Percentiles rank a stretch among this genome's conserved stretches.
These are phyloP conservation scores for Albula goreensis DNA, from an alignment of 2,113 vertebrate genomes.

Conservation along the genomic window DNA sequence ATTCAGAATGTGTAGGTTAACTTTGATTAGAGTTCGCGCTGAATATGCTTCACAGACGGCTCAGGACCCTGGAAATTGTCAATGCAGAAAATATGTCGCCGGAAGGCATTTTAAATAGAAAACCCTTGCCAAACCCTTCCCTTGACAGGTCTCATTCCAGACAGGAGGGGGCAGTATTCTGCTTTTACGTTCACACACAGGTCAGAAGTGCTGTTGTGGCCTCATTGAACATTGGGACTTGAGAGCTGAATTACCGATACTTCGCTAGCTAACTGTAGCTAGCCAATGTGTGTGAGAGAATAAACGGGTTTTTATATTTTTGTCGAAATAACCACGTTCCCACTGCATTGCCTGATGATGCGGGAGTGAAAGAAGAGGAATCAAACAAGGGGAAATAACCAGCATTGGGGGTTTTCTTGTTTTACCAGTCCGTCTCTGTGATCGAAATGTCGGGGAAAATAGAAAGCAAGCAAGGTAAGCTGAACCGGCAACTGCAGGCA, in stretches of 20 bases:
- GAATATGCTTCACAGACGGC: not conserved
- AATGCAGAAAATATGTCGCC: conserved; percentile 19
- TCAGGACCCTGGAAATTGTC: not conserved
- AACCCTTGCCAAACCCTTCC: not conserved
- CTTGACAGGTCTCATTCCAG: conserved; percentile 12
- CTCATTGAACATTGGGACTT: conserved; percentile 23
- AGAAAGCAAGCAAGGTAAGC: conserved; percentile 77
- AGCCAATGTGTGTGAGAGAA: not conserved
- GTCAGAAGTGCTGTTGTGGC: conserved; percentile 9
- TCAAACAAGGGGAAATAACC: conserved; percentile 41
- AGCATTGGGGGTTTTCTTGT: conserved; percentile 20
- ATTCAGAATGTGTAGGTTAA: not conserved
- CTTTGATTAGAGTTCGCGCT: not conserved
- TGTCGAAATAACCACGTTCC: conserved; percentile 8
- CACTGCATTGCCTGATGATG: conserved; percentile 6
- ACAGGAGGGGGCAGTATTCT: conserved; percentile 10
- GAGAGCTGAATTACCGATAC: not conserved
- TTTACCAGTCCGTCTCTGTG: conserved; percentile 53
- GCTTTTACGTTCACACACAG: not conserved
- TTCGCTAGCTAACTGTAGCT: not conserved
- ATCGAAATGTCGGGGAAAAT: conserved; percentile 78
- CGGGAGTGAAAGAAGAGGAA: not conserved
- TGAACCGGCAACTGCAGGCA: conserved; percentile 27
- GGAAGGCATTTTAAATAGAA: conserved; percentile 16
- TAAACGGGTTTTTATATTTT: not conserved